A percentile compares a stretch with the other conserved stretches of the same genome.
Conservation (phyloP, 2,888 invertebrate species). For the Apoderus coryli region DNA sequence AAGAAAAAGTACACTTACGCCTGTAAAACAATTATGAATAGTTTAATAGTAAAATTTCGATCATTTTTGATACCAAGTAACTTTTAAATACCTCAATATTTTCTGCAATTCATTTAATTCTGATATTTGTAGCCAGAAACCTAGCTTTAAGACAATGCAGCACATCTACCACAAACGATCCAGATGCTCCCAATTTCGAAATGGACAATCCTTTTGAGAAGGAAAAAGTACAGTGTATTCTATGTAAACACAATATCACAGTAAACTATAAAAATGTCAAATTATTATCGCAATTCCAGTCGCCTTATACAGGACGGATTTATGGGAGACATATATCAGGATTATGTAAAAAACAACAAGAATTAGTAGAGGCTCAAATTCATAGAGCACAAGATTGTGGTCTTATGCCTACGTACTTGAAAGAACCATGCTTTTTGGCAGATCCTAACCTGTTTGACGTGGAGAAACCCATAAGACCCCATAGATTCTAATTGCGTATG, state of each 20-base stretch:
- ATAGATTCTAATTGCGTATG: constrained; percentile 57
- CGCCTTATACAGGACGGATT: constrained; percentile 83
- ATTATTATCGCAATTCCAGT: constrained; percentile 89
- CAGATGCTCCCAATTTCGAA: constrained; percentile 37
- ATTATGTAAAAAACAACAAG: constrained; percentile 71
- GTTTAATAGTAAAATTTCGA: no score
- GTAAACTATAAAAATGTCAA: constrained; percentile 86
- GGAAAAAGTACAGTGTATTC: constrained; percentile 56
- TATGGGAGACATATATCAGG: constrained; percentile 92
- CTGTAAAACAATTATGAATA: no score
- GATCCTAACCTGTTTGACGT: constrained; percentile 89
- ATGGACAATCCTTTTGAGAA: constrained; percentile 72
- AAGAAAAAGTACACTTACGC: no score
- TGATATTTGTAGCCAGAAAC: constrained; percentile 6
- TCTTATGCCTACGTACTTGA: constrained; percentile 71
- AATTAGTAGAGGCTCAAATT: constrained; percentile 57
- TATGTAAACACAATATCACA: constrained; percentile 69
- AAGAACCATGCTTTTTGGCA: constrained; percentile 61
- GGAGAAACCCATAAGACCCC: constrained; percentile 65
- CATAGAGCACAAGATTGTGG: constrained; percentile 60
- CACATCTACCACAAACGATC: constrained; percentile 2
- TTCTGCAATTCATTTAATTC: not conserved
- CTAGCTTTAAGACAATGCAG: constrained; percentile 6
- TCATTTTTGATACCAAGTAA: no score
- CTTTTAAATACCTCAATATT: no score